These are phyloP conservation scores for Drosophila greeni DNA, from an alignment of 2,888 invertebrate species.

Conservation along the genomic window DNA sequence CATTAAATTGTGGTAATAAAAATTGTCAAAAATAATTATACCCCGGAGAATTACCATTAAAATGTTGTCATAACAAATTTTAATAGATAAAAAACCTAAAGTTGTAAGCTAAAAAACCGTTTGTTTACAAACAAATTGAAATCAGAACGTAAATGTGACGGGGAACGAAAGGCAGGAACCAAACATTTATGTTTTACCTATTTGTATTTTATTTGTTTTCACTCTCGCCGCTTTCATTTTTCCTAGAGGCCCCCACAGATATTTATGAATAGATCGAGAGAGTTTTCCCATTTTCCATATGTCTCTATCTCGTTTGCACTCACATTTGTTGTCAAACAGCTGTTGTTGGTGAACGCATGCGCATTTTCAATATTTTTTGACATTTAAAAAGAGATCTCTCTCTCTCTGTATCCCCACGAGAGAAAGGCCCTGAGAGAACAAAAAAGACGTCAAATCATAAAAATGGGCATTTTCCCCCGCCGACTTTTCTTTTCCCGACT, in stretches of 20 bases:
- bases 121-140: constrained; percentile 60
- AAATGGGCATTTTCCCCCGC: constrained; percentile 36
- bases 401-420: neutral
- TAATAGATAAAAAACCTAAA: neutral
- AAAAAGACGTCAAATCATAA: constrained; percentile 28
- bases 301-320: constrained; percentile 48
- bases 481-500: constrained; percentile 16
- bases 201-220: constrained; percentile 16
- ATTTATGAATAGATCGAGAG: constrained; percentile 28
- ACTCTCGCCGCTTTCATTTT: constrained; percentile 12
- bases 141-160: constrained; percentile 28
- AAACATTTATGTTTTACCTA: constrained; percentile 15
- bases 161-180: constrained; percentile 36
- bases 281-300: neutral
- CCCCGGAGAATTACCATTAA: neutral
- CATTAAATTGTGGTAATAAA: neutral
- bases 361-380: constrained; percentile 32
- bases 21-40: neutral
- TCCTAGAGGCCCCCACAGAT: constrained; percentile 8
- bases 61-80: neutral
- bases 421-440: constrained; percentile 6
- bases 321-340: constrained; percentile 61
- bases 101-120: neutral
- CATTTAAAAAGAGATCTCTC: constrained; percentile 37
- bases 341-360: constrained; percentile 53